phyloP scores from a whole-genome alignment of 2,797 vertebrate genomes.

The Coregonus ussuriensis region DNA sequence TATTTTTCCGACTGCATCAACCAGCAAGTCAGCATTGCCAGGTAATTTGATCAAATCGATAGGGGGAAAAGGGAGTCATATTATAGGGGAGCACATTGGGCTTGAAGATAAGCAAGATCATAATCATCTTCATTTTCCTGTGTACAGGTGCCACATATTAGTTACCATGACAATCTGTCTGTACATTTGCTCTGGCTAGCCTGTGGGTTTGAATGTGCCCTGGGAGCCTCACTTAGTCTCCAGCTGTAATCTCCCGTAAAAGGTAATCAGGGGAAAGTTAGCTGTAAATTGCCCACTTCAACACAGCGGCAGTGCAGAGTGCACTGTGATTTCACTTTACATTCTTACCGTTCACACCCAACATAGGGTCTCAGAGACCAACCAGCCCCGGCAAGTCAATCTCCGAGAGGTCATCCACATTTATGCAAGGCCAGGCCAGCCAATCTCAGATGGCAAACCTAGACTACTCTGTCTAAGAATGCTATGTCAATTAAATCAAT shows the following conservation, averaged over 20 bases:
- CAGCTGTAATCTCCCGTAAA: constrained; percentile 44
- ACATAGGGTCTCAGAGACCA: no score
- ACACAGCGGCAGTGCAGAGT: neutral
- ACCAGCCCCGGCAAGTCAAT: neutral
- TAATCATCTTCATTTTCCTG: constrained; percentile 33
- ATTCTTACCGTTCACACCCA: neutral
- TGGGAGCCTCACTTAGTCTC: constrained; percentile 22
- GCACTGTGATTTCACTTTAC: constrained; percentile 8
- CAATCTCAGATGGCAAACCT: constrained; percentile 49
- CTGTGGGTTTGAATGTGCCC: constrained; percentile 1
- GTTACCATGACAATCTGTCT: constrained; percentile 32
- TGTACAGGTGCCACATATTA: neutral
- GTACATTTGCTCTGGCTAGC: neutral
- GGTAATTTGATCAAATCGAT: constrained; percentile 66
- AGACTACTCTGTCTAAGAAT: constrained; percentile 50
- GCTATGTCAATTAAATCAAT: constrained; percentile 66
- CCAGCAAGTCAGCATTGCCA: constrained; percentile 42
- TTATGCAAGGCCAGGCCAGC: constrained; percentile 36
- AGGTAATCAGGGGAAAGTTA: constrained; percentile 48
- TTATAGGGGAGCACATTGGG: constrained; percentile 39
- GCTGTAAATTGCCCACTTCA: constrained; percentile 35
- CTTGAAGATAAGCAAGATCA: constrained; percentile 50
- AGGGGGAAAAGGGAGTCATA: constrained; percentile 27
- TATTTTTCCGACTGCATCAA: constrained; percentile 52
- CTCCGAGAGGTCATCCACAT: constrained; percentile 27